These are phyloP conservation scores for Scylla paramamosain DNA, from an alignment of 1,140 invertebrate genomes.

Conservation along the genomic window DNA sequence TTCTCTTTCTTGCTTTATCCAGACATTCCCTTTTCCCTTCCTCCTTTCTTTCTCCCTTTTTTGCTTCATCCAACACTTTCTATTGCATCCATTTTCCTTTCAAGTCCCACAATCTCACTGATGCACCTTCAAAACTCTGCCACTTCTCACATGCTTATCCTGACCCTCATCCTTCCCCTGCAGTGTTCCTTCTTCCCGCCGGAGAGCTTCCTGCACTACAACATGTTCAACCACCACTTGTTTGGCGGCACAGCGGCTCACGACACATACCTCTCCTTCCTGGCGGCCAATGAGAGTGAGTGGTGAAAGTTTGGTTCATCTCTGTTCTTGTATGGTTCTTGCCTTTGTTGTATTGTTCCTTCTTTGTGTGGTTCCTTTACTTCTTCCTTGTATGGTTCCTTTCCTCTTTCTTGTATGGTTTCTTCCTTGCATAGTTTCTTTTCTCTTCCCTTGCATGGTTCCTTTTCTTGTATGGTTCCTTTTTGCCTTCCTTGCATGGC, in stretches of 20 bases:
- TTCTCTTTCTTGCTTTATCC: background rate
- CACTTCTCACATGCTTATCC: background rate
- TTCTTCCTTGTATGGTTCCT: too few relatives aligned
- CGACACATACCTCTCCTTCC: conserved; percentile 84
- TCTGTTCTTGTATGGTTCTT: too few relatives aligned
- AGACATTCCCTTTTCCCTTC: background rate
- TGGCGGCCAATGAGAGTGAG: conserved; percentile 83
- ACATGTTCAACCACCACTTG: conserved; percentile 94
- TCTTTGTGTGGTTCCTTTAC: conserved; percentile 16
- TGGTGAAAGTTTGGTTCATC: background rate
- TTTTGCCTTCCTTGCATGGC: too few relatives aligned
- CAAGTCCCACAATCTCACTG: too few relatives aligned
- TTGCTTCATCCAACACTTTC: too few relatives aligned
- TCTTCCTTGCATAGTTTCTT: too few relatives aligned
- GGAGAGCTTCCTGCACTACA: conserved; percentile 88
- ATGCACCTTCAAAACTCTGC: too few relatives aligned
- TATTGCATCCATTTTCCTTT: too few relatives aligned
- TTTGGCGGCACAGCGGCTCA: conserved; percentile 84
- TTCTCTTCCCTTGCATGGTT: too few relatives aligned
- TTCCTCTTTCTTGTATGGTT: too few relatives aligned
- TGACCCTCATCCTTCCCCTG: conserved; percentile 72
- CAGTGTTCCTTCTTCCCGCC: conserved; percentile 86
- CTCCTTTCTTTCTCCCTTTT: too few relatives aligned
- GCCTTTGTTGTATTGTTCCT: background rate
- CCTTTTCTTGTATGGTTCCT: too few relatives aligned